Base-by-base conservation (phyloP, 2,797 vertebrate genomes). In the Coilia nasus region DNA sequence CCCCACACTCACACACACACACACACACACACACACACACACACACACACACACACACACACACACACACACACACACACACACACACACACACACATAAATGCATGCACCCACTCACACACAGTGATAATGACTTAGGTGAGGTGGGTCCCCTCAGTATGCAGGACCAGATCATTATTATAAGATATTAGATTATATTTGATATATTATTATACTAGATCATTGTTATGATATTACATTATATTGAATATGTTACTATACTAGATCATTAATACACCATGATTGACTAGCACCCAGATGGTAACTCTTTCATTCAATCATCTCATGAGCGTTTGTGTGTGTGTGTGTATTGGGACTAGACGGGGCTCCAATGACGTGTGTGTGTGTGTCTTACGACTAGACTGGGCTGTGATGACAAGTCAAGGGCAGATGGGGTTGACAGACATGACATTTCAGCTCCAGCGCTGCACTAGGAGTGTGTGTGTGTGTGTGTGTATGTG, bases 391-490 rank as follows among this genome's bases (percentile, higher is more conserved):
- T 62, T 67, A n/a, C 7, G 14, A 17, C 15, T 57, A 67, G 60
- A 84, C 85, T 83, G 83, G 54, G 59, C 28, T 64, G 80, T 3
- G 90, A 89, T 90, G 89, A 91, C 90, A 89, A 88, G 86, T 85
- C 87, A 78, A 89, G 84, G 83, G 88, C 86, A 88, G 89, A 87
- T 64, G n/a, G 87, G 62, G 88, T 87, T 88, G 91, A 91, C 87
- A 90, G 89, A 91, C 86, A 83, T 11, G 80, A 71, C 83, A 84
- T 89, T 88, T 91, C 88, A 89, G 86, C 86, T 35, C 86, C 82
- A 82, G 81, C 31, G 56, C 82, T 86, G 75, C 47, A 59, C 83
- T 17, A 57, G 15, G 12, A 17, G 59, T 47, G 41, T 19, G 67
- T 5, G 59, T 10, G 46, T 10, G 54, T 71, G 82, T 81, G 80